Evolutionary conservation across 2,113 vertebrate genomes (phyloP).

Genomic region (Embiotoca jacksoni): DNA sequence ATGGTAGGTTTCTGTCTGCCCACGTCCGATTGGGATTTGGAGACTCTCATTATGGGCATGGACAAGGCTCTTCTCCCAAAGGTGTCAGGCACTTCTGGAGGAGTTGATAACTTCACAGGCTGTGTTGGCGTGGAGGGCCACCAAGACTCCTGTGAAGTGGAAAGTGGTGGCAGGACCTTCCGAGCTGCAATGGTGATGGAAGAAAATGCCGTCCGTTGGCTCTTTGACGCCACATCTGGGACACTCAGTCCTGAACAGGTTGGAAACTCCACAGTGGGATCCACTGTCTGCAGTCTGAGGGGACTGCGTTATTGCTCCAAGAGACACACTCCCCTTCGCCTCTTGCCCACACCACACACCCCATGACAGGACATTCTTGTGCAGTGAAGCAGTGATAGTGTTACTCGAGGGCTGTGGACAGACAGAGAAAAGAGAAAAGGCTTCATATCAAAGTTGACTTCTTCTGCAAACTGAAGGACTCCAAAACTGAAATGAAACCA

Average conservation of each 20-base stretch:
- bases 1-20: slow-evolving; percentile 20
- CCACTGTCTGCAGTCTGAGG: slow-evolving; percentile 29
- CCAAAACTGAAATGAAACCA: slow-evolving; percentile 33
- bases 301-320: slow-evolving; percentile 37
- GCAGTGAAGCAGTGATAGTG: slow-evolving; percentile 60
- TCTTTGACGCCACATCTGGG: slow-evolving; percentile 41
- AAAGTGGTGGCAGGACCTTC: slow-evolving; percentile 65
- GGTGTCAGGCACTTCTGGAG: slow-evolving; percentile 1
- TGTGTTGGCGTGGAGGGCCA: slow-evolving; percentile 7
- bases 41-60: slow-evolving; percentile 43
- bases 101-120: slow-evolving; percentile 7
- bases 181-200: slow-evolving; percentile 85
- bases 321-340: slow-evolving; percentile 49
- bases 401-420: slow-evolving; percentile 66
- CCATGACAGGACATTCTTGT: slow-evolving; percentile 67
- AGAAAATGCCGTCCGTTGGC: slow-evolving; percentile 78
- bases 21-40: slow-evolving; percentile 33
- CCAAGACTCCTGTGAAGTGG: slow-evolving; percentile 8
- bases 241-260: slow-evolving; percentile 46
- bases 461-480: slow-evolving; percentile 25
- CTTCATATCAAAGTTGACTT: slow-evolving; percentile 16
- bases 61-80: slow-evolving; percentile 24
- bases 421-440: slow-evolving; percentile 37
- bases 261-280: slow-evolving; percentile 39
- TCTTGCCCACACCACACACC: slow-evolving; percentile 52